Conservation (phyloP, 35 echinoderm and acorn worm species). For the Ophioderma brevispina region DNA sequence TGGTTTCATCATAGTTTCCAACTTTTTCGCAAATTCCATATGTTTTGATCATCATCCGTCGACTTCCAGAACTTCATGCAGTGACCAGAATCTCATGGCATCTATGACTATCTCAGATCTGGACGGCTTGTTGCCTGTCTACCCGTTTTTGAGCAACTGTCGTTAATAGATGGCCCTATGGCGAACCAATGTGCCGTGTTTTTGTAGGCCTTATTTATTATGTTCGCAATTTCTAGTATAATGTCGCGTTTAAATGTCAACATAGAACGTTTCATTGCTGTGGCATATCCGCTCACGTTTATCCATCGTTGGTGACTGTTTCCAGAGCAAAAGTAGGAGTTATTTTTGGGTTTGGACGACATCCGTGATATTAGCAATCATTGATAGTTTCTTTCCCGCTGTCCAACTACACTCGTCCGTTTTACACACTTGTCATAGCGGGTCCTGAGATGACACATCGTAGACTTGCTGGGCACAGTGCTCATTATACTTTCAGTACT, state of each 20-base stretch:
- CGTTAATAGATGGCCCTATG: constrained; percentile 10
- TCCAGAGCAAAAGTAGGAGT: not conserved
- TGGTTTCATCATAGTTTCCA: no score
- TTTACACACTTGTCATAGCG: no score
- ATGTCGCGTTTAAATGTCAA: not conserved
- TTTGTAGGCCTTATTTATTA: not conserved
- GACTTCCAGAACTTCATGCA: not conserved
- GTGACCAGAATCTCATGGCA: not conserved
- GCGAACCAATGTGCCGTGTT: not conserved
- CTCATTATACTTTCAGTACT: no score
- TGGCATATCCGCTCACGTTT: not conserved
- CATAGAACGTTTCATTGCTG: constrained; percentile 11
- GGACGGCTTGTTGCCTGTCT: no score
- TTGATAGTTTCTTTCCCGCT: no score
- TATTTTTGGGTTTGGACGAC: not conserved
- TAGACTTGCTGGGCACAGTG: no score
- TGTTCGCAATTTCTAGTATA: not conserved
- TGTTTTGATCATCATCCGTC: no score
- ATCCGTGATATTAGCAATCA: not conserved
- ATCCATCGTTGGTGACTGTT: not conserved
- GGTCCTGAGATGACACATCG: no score
- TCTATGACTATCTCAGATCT: no score
- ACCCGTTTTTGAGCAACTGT: not conserved
- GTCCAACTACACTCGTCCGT: no score
- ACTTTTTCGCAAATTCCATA: no score